A percentile compares a stretch with the other conserved stretches of the same genome.
Evolutionary conservation across 2,113 vertebrate species (phyloP).

Genomic region (Rafetus swinhoei): DNA sequence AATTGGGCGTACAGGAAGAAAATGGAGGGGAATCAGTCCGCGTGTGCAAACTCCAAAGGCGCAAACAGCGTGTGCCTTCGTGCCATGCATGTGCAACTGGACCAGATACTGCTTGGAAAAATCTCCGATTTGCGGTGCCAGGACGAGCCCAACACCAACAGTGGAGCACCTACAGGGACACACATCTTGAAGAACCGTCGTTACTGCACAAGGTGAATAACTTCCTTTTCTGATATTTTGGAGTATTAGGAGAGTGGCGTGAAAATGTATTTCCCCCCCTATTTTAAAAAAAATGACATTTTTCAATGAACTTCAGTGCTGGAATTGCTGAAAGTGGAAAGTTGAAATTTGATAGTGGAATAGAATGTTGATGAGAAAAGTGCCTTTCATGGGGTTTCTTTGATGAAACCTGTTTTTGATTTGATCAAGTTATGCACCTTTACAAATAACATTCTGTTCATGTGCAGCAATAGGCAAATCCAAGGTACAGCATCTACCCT

Average conservation of each 20-base stretch:
- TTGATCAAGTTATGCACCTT: background rate
- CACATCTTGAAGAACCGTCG: no score
- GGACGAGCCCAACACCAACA: no score
- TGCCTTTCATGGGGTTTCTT: accelerated
- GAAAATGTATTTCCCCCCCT: background rate
- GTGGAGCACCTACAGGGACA: no score
- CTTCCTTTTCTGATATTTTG: background rate
- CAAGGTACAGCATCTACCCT: background rate
- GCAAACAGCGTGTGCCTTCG: no score
- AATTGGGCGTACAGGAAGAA: no score
- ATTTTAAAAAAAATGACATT: accelerated
- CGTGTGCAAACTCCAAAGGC: no score
- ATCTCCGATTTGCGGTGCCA: no score
- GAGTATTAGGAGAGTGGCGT: background rate
- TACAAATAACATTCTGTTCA: background rate
- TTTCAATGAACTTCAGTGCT: background rate
- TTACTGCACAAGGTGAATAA: no score
- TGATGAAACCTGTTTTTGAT: background rate
- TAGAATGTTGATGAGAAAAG: background rate
- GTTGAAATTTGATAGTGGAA: background rate
- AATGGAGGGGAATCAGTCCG: no score
- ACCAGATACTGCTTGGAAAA: no score
- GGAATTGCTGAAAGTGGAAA: background rate
- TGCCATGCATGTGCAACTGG: no score
- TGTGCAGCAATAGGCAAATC: accelerated